phyloP scores from a whole-genome alignment of 2,113 vertebrate species.

The Tinamus guttatus region DNA sequence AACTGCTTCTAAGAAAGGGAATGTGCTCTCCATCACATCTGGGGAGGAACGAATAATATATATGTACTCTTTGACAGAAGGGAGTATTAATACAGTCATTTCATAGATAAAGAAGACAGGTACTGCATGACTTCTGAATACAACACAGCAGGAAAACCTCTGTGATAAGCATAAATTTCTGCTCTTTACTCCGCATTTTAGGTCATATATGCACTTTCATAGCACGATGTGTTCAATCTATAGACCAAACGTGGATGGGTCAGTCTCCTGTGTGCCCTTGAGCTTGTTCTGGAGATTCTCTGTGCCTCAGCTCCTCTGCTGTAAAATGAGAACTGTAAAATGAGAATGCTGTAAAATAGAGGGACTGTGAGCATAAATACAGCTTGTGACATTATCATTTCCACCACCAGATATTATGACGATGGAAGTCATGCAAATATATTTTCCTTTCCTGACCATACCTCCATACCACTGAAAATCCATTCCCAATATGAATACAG shows the following conservation, averaged over 20 bases:
- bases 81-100: not conserved
- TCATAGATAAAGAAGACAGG: conserved; percentile 25
- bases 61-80: conserved; percentile 28
- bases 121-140: not conserved
- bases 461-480: not conserved
- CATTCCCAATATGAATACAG: not conserved
- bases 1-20: not conserved
- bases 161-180: not conserved
- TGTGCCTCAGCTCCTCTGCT: not conserved
- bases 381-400: not conserved
- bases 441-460: not conserved
- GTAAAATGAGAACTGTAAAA: not conserved
- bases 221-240: not conserved
- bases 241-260: not conserved
- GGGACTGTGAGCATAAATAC: not conserved
- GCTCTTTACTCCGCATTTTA: not conserved
- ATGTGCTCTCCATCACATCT: not conserved
- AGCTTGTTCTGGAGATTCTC: not conserved
- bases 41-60: not conserved
- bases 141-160: not conserved
- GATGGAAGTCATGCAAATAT: not conserved
- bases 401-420: not conserved
- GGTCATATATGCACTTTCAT: not conserved
- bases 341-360: not conserved
- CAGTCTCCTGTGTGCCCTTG: not conserved